These are phyloP conservation scores for Teleogryllus oceanicus DNA, from an alignment of 2,888 invertebrate genomes.

Conservation along the genomic window DNA sequence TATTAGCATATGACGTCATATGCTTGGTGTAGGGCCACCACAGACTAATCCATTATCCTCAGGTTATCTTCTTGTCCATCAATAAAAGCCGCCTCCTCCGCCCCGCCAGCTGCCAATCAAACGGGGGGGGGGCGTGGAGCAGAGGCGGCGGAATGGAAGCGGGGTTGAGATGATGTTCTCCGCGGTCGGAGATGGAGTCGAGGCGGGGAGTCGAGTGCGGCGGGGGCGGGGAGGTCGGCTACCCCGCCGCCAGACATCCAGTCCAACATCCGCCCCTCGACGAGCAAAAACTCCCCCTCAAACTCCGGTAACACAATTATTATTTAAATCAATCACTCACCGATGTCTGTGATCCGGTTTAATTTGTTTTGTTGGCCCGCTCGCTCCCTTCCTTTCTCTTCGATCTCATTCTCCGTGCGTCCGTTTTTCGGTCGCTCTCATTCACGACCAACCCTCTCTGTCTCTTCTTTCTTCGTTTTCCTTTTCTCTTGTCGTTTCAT, in stretches of 20 bases:
- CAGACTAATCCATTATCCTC: slow-evolving; percentile 9
- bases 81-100: slow-evolving; percentile 2
- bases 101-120: neutral
- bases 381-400: neutral
- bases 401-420: too few species aligned
- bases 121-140: neutral
- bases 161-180: neutral
- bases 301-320: slow-evolving; percentile 6
- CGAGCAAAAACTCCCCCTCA: neutral
- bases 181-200: too few species aligned
- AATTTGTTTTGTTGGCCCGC: neutral
- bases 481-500: too few species aligned
- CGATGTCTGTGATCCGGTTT: neutral
- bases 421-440: too few species aligned
- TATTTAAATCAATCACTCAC: slow-evolving; percentile 7
- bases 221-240: neutral
- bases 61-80: neutral
- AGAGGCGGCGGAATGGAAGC: neutral
- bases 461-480: too few species aligned
- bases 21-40: slow-evolving; percentile 18
- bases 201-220: neutral
- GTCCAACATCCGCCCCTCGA: neutral
- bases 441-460: too few species aligned
- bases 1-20: slow-evolving; percentile 18
- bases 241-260: neutral